These are phyloP conservation scores for Thelaira solivaga DNA, from an alignment of 2,888 invertebrate species.

Conservation along the genomic window DNA sequence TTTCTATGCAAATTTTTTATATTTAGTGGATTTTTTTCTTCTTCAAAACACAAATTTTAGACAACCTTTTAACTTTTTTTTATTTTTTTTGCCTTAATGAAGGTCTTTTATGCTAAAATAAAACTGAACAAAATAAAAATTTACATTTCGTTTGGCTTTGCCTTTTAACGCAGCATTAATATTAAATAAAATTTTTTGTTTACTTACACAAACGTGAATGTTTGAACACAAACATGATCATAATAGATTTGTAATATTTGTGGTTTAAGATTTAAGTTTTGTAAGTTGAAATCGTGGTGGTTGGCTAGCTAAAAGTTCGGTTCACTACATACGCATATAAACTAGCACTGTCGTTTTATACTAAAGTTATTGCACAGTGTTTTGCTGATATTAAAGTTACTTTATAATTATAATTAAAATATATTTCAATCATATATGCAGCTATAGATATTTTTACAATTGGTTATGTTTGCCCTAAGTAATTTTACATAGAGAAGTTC, in stretches of 20 bases:
- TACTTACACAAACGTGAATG: neutral
- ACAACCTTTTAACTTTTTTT: conserved; percentile 34
- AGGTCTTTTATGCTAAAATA: conserved; percentile 50
- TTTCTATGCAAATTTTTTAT: conserved; percentile 25
- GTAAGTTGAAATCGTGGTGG: conserved; percentile 40
- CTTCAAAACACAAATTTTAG: conserved; percentile 30
- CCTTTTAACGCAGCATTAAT: conserved; percentile 35
- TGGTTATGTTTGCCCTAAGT: no score
- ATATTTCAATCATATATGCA: no score
- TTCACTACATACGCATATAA: conserved; percentile 13
- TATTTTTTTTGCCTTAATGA: conserved; percentile 41
- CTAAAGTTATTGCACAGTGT: no score
- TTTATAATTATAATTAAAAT: no score
- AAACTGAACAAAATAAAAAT: conserved; percentile 9
- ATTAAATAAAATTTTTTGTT: conserved; percentile 13
- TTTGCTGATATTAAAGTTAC: no score
- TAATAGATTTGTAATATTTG: conserved; percentile 48
- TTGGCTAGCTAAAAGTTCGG: neutral
- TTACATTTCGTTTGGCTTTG: conserved; percentile 52
- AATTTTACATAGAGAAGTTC: no score
- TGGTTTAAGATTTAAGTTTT: conserved; percentile 36
- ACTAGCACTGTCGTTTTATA: neutral
- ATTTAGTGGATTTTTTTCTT: conserved; percentile 29
- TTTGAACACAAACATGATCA: neutral
- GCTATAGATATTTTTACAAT: no score